These are phyloP conservation scores for Holcopasites calliopsidis DNA, from an alignment of 1,140 invertebrate species.

Conservation along the genomic window DNA sequence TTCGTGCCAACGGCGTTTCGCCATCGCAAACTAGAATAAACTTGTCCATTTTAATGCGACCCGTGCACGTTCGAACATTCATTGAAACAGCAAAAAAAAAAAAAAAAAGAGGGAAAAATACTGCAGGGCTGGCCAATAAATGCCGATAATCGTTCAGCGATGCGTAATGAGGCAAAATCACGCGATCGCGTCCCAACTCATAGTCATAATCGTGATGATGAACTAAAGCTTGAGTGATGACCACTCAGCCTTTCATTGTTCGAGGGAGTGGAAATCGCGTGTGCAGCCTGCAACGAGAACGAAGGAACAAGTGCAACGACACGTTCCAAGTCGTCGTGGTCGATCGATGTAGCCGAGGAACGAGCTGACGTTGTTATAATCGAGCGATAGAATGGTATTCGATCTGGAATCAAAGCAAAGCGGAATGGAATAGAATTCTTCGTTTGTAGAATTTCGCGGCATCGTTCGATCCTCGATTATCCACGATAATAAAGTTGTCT, in stretches of 20 bases:
- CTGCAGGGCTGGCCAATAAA: not conserved
- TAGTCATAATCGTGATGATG: not conserved
- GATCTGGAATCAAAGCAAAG: too few species aligned
- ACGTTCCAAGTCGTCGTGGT: not conserved
- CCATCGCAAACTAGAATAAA: not conserved
- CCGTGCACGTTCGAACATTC: not conserved
- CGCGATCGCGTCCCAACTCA: not conserved
- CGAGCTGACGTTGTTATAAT: too few species aligned
- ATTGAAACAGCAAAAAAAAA: too few species aligned
- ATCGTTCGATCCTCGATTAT: too few species aligned
- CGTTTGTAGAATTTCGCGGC: too few species aligned
- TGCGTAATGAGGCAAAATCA: conserved; percentile 13
- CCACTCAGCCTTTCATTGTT: too few species aligned
- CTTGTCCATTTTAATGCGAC: not conserved
- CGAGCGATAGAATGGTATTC: too few species aligned
- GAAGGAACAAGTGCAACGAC: not conserved
- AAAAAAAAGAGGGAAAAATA: not conserved
- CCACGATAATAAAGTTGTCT: too few species aligned
- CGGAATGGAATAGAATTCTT: too few species aligned
- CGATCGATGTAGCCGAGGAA: too few species aligned
- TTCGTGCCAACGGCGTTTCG: not conserved
- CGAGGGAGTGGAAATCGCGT: conserved; percentile 10
- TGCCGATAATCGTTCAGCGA: not conserved
- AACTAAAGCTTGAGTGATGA: too few species aligned
- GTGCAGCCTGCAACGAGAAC: conserved; percentile 28